A percentile compares a stretch with the other conserved stretches of the same genome.
Evolutionary conservation across 2,113 vertebrate genomes (phyloP).

Genomic region (Mus musculus): DNA sequence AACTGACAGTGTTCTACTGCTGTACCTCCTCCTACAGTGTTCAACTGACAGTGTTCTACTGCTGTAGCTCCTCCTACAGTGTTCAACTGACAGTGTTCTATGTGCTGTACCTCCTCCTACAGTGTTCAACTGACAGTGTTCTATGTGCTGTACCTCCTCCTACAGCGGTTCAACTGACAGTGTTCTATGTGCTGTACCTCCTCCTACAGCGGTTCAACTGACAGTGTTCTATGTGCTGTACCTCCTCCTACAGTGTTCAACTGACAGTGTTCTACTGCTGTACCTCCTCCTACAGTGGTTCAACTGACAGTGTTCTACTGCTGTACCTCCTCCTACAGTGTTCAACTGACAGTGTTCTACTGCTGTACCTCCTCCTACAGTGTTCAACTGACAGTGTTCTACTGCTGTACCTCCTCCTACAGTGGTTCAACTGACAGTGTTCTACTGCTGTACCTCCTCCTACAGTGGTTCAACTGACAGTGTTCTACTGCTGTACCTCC

Average conservation of each 20-base stretch:
- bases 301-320: not conserved
- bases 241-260: not conserved
- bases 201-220: not conserved
- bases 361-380: not conserved
- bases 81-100: not conserved
- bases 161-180: not conserved
- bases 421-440: not conserved
- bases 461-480: not conserved
- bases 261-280: not conserved
- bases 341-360: not conserved
- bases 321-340: not conserved
- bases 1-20: not conserved
- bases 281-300: not conserved
- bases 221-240: not conserved
- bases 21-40: not conserved
- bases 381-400: not conserved
- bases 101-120: not conserved
- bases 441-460: not conserved
- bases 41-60: not conserved
- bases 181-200: not conserved
- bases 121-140: not conserved
- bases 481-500: not conserved
- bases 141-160: not conserved
- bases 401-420: not conserved
- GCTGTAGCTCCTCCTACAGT: not conserved